Evolutionary conservation across 2,113 vertebrate genomes (phyloP), one percentile per base, ranked within the genome.

Genomic region (Entomyzon cyanotis): DNA sequence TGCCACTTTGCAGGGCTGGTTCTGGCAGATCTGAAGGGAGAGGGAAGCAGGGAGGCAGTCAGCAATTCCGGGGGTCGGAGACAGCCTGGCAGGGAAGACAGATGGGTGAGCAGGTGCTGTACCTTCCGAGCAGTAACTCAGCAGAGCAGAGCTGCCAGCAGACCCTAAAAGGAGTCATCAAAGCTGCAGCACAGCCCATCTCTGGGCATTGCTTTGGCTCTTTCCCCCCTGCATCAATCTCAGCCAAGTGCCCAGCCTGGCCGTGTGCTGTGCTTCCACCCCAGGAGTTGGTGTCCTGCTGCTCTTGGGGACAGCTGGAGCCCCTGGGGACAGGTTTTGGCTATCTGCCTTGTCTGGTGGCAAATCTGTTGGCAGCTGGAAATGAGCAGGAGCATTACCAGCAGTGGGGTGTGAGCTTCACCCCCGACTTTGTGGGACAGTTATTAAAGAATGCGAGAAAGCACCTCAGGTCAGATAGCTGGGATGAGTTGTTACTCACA

Each of bases 41-140:
- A 74, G 59, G 93, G 62, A 63, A 71, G 89, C 42, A 94, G 60
- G 59, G 50, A 92, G 70, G 8, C 93, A 91, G 93, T 73, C 87
- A 87, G 93, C 91, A 85, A 1, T 55, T 85, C 42, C 1, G 19
- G 63, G 63, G 87, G 56, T 84, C 12, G 8, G 91, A 78, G 65
- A 31, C 87, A 89, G 68, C 76, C 84, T 82, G 0, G 37, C 67
- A 30, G 89, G 95, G 80, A 68, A 81, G 93, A 76, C 96, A 96
- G 96, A 96, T 96, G 96, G 95, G 91, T 2, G 28, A 96, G 95
- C 94, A 96, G 96, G 95, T 96, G 95, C 91, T 81, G 84, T 3
- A 81, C 93, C 96, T 94, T 22, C 46, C 3, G 1, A 94, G 87
- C 89, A 84, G 86, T 25, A 94, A 78, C 91, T 92, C 94, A 86